Conservation (phyloP, 2,888 invertebrate genomes). For the Elmis aenea region DNA sequence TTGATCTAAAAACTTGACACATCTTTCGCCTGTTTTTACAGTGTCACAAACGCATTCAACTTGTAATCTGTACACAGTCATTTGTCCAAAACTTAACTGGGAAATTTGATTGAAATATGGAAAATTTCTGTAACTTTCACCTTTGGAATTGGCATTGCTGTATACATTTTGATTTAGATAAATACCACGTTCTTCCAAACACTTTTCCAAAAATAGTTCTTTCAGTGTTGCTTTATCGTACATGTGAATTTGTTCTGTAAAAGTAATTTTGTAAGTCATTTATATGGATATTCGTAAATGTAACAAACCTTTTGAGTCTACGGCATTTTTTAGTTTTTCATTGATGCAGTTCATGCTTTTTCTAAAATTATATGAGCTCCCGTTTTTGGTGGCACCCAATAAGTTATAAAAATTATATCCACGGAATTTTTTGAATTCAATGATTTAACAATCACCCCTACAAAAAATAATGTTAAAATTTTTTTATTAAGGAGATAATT, state of each 20-base stretch:
- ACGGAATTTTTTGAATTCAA: slow-evolving; percentile 42
- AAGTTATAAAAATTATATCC: slow-evolving; percentile 68
- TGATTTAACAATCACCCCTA: slow-evolving; percentile 37
- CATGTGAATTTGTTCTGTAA: slow-evolving; percentile 31
- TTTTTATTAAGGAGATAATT: no score
- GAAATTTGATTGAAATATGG: slow-evolving; percentile 40
- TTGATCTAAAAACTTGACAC: slow-evolving; percentile 59
- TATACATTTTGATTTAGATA: slow-evolving; percentile 35
- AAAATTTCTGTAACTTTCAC: slow-evolving; percentile 39
- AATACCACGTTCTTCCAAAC: slow-evolving; percentile 44
- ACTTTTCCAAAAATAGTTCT: slow-evolving; percentile 42
- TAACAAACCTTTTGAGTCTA: slow-evolving; percentile 32
- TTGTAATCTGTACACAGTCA: slow-evolving; percentile 62
- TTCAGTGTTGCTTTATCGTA: slow-evolving; percentile 35
- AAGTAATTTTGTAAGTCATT: slow-evolving; percentile 1
- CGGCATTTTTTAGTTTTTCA: slow-evolving; percentile 39
- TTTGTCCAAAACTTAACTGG: slow-evolving; percentile 55
- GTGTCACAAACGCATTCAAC: slow-evolving; percentile 55
- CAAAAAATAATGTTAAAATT: slow-evolving; percentile 19
- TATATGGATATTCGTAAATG: slow-evolving; percentile 1
- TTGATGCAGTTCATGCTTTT: slow-evolving; percentile 60
- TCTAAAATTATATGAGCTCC: slow-evolving; percentile 54
- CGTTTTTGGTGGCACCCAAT: slow-evolving; percentile 64
- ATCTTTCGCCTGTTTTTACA: slow-evolving; percentile 51
- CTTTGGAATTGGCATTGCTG: slow-evolving; percentile 12